Evolutionary conservation across 2,888 invertebrate species (phyloP).

Genomic region (Eilema sororculum): DNA sequence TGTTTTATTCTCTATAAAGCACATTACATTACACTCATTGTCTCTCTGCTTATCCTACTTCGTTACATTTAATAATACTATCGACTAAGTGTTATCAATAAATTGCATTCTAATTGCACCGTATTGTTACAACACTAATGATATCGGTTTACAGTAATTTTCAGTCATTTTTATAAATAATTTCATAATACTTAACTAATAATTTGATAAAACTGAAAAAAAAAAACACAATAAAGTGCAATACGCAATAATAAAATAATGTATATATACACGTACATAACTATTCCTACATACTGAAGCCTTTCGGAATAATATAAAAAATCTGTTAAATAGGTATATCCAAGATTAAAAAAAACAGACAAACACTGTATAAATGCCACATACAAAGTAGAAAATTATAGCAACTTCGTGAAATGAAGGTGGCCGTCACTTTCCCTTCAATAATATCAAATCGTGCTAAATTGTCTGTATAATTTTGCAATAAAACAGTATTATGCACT

Average conservation of each 20-base stretch:
- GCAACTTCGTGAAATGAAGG: too few species aligned
- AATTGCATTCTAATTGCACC: slow-evolving; percentile 21
- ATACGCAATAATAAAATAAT: not conserved
- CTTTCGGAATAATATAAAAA: not conserved
- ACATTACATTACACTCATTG: slow-evolving; percentile 25
- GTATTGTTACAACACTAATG: not conserved
- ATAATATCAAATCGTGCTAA: too few species aligned
- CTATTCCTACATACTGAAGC: not conserved
- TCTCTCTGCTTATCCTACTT: slow-evolving; percentile 25
- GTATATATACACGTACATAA: not conserved
- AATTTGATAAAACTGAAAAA: not conserved
- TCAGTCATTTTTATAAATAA: slow-evolving; percentile 10
- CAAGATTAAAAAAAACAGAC: too few species aligned
- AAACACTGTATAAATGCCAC: not conserved
- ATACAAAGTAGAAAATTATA: not conserved
- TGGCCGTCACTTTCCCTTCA: too few species aligned
- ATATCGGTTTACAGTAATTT: not conserved
- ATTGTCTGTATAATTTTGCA: too few species aligned
- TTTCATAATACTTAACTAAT: not conserved
- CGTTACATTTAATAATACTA: slow-evolving; percentile 12
- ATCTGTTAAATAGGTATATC: not conserved
- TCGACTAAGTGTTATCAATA: slow-evolving; percentile 6
- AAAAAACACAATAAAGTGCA: not conserved
- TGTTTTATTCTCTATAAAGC: slow-evolving; percentile 39
- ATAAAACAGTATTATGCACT: too few species aligned